Conservation (phyloP, 2,888 invertebrate species). For the Andrena flavipes region DNA sequence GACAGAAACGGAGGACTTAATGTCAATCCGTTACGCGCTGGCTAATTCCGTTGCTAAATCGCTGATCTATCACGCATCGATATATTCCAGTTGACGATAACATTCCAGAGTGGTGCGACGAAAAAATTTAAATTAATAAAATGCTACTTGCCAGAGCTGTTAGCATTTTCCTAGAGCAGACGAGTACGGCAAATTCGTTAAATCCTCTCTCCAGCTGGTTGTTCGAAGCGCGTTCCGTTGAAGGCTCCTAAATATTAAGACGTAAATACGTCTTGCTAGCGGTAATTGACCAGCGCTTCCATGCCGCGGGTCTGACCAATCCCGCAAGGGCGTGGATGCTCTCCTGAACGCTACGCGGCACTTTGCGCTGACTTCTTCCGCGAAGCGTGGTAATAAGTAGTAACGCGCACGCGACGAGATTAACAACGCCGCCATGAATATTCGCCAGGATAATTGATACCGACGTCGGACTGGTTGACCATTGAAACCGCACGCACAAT, state of each 20-base stretch:
- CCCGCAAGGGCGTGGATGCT: slow-evolving; percentile 22
- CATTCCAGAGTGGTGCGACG: not conserved
- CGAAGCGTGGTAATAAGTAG: slow-evolving; percentile 32
- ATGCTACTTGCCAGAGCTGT: not conserved
- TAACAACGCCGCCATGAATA: slow-evolving; percentile 71
- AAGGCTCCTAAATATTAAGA: not conserved
- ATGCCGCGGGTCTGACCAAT: slow-evolving; percentile 15
- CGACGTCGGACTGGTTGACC: slow-evolving; percentile 70
- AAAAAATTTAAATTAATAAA: not conserved
- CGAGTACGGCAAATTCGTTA: not conserved
- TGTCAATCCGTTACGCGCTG: slow-evolving; percentile 79
- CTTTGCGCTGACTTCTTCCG: slow-evolving; percentile 43
- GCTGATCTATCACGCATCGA: slow-evolving; percentile 50
- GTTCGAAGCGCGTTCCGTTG: no score
- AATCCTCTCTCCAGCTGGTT: no score
- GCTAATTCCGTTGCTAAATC: slow-evolving; percentile 66
- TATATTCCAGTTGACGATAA: not conserved
- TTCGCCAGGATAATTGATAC: slow-evolving; percentile 76
- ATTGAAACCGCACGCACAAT: slow-evolving; percentile 73
- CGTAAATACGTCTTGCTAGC: no score
- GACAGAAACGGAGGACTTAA: slow-evolving; percentile 79
- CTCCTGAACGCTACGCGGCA: slow-evolving; percentile 41
- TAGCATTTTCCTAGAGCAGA: not conserved
- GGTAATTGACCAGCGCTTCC: slow-evolving; percentile 2
- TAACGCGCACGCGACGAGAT: slow-evolving; percentile 55